Evolutionary conservation across 2,113 vertebrate genomes (phyloP).

Genomic region (Meleagris gallopavo): DNA sequence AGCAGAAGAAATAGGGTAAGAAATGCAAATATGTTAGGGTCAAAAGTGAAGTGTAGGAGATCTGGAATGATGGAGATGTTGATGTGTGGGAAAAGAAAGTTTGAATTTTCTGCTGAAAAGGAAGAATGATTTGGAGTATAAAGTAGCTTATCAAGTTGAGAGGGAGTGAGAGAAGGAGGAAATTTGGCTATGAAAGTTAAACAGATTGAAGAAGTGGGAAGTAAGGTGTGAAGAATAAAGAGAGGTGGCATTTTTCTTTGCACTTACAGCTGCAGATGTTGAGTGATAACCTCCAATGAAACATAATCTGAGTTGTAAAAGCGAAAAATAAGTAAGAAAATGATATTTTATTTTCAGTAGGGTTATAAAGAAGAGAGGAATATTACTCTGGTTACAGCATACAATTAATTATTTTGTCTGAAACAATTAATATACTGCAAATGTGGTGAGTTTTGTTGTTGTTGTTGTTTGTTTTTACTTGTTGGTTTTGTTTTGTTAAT

Average conservation of each 20-base stretch:
- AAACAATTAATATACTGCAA: background rate
- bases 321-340: background rate
- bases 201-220: background rate
- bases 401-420: background rate
- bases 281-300: background rate
- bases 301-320: background rate
- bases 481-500: background rate
- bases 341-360: background rate
- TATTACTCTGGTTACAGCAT: background rate
- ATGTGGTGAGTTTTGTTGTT: too few species aligned
- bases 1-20: background rate
- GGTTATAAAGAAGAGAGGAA: background rate
- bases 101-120: background rate
- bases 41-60: background rate
- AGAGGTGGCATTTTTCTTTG: background rate
- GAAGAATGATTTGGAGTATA: background rate
- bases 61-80: background rate
- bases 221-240: background rate
- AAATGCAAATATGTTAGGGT: background rate
- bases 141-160: background rate
- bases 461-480: too few species aligned
- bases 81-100: background rate
- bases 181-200: constrained; percentile 19
- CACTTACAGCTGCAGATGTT: constrained; percentile 7
- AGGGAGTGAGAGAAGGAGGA: background rate